Conservation (phyloP, 2,888 invertebrate genomes). For the Amphipyra berbera region DNA sequence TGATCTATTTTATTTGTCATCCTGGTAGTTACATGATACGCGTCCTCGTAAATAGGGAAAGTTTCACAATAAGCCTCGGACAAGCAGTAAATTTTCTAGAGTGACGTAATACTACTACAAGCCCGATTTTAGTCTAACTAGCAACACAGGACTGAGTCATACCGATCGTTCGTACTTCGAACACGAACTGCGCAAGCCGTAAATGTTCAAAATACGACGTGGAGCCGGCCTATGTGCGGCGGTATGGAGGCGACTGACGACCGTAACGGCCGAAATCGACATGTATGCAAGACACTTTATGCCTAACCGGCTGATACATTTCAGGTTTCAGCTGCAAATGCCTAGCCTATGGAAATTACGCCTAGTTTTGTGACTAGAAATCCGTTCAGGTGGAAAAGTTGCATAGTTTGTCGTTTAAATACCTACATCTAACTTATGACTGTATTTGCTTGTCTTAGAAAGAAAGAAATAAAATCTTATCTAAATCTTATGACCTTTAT, state of each 20-base stretch:
- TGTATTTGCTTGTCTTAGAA: too few relatives aligned
- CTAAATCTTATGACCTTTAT: too few relatives aligned
- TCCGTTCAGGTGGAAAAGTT: slow-evolving; percentile 3
- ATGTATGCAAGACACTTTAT: slow-evolving; percentile 54
- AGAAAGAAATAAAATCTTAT: too few relatives aligned
- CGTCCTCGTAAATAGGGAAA: too few relatives aligned
- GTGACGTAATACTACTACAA: slow-evolving; percentile 34
- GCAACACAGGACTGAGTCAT: slow-evolving; percentile 35
- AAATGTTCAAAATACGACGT: slow-evolving; percentile 49
- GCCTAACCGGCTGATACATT: slow-evolving; percentile 32
- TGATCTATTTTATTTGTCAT: too few relatives aligned
- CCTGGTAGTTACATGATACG: too few relatives aligned
- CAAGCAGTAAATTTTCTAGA: slow-evolving; percentile 37
- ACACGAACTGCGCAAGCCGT: slow-evolving; percentile 39
- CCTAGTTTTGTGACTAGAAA: slow-evolving; percentile 3
- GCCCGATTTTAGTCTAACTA: slow-evolving; percentile 38
- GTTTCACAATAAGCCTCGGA: slow-evolving; percentile 20
- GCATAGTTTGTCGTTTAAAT: not conserved
- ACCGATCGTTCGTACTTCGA: slow-evolving; percentile 32
- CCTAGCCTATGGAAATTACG: slow-evolving; percentile 15
- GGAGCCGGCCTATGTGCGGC: slow-evolving; percentile 21
- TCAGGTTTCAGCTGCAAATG: slow-evolving; percentile 28
- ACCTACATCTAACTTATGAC: not conserved
- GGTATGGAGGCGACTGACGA: slow-evolving; percentile 51
- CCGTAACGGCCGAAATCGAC: slow-evolving; percentile 52